These are phyloP conservation scores for Nematostella vectensis DNA, from an alignment of 92 coral and sea anemone species.

Conservation along the genomic window DNA sequence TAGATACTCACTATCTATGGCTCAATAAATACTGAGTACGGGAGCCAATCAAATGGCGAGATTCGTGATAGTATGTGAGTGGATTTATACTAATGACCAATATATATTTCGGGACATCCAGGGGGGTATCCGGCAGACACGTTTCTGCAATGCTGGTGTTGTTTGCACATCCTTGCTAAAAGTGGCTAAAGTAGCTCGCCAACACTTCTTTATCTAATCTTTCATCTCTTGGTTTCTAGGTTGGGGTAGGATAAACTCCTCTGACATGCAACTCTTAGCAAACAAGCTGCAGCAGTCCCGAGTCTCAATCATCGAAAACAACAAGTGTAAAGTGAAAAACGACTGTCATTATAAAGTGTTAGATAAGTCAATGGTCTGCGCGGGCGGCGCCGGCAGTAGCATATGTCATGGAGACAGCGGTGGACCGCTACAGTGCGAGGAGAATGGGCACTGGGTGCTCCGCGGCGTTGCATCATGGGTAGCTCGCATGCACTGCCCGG, in stretches of 20 bases:
- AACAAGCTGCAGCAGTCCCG: not conserved
- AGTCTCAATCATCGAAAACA: not conserved
- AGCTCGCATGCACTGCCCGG: not conserved
- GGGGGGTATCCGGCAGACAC: too few relatives aligned
- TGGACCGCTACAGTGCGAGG: not conserved
- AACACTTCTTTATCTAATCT: not conserved
- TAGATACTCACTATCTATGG: too few relatives aligned
- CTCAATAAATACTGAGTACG: too few relatives aligned
- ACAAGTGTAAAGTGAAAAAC: not conserved
- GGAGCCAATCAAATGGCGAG: too few relatives aligned
- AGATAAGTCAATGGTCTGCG: not conserved
- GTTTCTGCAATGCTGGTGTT: too few relatives aligned
- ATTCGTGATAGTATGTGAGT: too few relatives aligned
- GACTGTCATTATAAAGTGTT: not conserved
- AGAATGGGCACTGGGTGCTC: not conserved
- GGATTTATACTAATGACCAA: not conserved
- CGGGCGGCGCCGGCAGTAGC: not conserved
- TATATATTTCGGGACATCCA: too few relatives aligned
- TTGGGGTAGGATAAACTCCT: not conserved
- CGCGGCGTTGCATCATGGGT: slow-evolving; percentile 1
- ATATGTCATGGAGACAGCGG: not conserved
- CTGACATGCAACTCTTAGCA: not conserved
- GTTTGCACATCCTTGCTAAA: too few relatives aligned
- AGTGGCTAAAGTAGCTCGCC: too few relatives aligned
- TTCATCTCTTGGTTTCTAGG: not conserved